Evolutionary conservation across 2,888 invertebrate genomes (phyloP).

Genomic region (Petrophora chlorosata): DNA sequence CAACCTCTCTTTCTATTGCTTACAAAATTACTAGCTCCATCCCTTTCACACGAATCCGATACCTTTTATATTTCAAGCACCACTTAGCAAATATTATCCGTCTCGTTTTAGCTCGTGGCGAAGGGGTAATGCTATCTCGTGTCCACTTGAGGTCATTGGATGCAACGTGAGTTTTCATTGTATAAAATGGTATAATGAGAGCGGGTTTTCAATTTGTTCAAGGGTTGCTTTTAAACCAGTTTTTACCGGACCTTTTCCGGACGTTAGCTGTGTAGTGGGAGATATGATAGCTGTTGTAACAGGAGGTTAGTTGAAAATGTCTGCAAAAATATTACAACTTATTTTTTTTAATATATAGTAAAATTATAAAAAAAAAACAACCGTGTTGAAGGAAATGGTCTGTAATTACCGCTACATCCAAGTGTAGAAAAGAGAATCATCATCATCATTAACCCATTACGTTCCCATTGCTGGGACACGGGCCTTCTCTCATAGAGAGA

Average conservation of each 20-base stretch:
- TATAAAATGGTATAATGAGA: conserved; percentile 58
- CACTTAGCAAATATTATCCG: conserved; percentile 53
- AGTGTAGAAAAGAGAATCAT: too few species aligned
- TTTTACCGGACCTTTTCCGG: conserved; percentile 32
- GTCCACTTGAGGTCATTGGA: conserved; percentile 67
- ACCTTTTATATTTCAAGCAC: conserved; percentile 78
- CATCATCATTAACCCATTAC: too few species aligned
- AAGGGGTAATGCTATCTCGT: conserved; percentile 45
- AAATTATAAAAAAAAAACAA: too few species aligned
- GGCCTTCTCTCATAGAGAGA: too few species aligned
- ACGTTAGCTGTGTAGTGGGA: conserved; percentile 11
- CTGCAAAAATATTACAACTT: too few species aligned
- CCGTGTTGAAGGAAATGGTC: too few species aligned
- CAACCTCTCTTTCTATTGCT: conserved; percentile 26
- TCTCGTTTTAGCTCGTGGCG: conserved; percentile 49
- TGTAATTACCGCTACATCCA: too few species aligned
- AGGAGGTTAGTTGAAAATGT: not conserved
- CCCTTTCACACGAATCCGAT: conserved; percentile 59
- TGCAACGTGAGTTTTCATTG: conserved; percentile 70
- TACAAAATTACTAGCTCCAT: conserved; percentile 28
- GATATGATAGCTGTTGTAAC: not conserved
- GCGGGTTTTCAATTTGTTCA: conserved; percentile 42
- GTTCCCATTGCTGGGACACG: too few species aligned
- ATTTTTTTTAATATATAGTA: too few species aligned
- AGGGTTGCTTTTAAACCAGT: conserved; percentile 37